phyloP scores from a whole-genome alignment of 2,888 invertebrate species.

The Corbicula japonica region DNA sequence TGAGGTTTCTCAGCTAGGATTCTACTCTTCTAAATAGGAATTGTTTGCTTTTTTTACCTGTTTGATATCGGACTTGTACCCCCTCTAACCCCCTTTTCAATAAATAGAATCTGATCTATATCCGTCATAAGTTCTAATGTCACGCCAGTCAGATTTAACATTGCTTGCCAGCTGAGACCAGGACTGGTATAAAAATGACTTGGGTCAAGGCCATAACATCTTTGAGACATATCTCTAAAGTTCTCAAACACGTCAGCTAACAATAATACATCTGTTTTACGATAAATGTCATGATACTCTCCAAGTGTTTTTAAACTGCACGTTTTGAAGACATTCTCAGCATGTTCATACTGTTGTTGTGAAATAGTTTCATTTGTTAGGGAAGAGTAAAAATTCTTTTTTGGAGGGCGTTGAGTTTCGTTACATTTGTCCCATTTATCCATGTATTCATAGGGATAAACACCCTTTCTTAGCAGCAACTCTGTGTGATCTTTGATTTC shows the following conservation, averaged over 20 bases:
- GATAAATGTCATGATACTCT: constrained; percentile 53
- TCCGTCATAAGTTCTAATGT: constrained; percentile 43
- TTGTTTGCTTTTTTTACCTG: constrained; percentile 49
- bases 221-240: constrained; percentile 24
- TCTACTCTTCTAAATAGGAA: constrained; percentile 30
- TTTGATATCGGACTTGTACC: constrained; percentile 26
- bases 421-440: constrained; percentile 41
- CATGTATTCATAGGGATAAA: constrained; percentile 62
- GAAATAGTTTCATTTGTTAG: constrained; percentile 37
- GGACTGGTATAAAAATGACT: constrained; percentile 77
- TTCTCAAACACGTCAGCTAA: constrained; percentile 54
- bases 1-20: neutral
- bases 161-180: constrained; percentile 69
- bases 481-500: constrained; percentile 37
- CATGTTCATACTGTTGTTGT: constrained; percentile 41
- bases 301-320: constrained; percentile 34
- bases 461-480: constrained; percentile 49
- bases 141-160: constrained; percentile 39
- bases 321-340: constrained; percentile 30
- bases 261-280: constrained; percentile 55
- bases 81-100: constrained; percentile 56
- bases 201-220: constrained; percentile 76
- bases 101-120: constrained; percentile 42
- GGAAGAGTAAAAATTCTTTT: constrained; percentile 39
- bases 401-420: constrained; percentile 41